Evolutionary conservation across 2,113 vertebrate species (phyloP).

Genomic region (Lates calcarifer): DNA sequence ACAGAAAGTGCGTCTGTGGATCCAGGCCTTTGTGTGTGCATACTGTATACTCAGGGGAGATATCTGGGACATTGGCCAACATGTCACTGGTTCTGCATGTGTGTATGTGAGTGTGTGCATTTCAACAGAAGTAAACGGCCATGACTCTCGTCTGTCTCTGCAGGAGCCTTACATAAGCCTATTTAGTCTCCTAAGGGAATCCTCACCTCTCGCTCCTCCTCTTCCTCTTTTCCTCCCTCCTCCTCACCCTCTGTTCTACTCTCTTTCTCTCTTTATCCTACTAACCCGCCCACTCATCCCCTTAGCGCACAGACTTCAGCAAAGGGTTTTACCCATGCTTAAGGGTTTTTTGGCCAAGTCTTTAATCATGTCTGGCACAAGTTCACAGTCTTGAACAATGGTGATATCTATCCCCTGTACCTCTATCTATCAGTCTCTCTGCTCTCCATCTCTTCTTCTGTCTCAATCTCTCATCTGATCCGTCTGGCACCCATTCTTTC

Average conservation of each 20-base stretch:
- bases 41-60: constrained; percentile 28
- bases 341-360: constrained; percentile 57
- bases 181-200: constrained; percentile 67
- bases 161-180: constrained; percentile 69
- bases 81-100: constrained; percentile 26
- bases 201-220: constrained; percentile 46
- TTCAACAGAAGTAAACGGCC: constrained; percentile 66
- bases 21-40: constrained; percentile 52
- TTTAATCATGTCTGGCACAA: constrained; percentile 73
- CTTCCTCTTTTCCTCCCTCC: constrained; percentile 1
- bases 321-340: constrained; percentile 63
- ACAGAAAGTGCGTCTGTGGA: constrained; percentile 27
- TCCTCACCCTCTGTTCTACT: constrained; percentile 9
- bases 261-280: constrained; percentile 51
- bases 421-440: constrained; percentile 41
- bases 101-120: constrained; percentile 35
- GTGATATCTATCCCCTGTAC: constrained; percentile 39
- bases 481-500: constrained; percentile 59
- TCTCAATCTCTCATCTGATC: constrained; percentile 57
- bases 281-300: constrained; percentile 74
- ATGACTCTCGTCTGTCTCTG: constrained; percentile 61
- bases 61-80: constrained; percentile 57
- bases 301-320: constrained; percentile 50
- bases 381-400: constrained; percentile 58
- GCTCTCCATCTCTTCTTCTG: constrained; percentile 38